Evolutionary conservation across 2,797 vertebrate species (phyloP).

Genomic region (Lycodopsis pacificus): DNA sequence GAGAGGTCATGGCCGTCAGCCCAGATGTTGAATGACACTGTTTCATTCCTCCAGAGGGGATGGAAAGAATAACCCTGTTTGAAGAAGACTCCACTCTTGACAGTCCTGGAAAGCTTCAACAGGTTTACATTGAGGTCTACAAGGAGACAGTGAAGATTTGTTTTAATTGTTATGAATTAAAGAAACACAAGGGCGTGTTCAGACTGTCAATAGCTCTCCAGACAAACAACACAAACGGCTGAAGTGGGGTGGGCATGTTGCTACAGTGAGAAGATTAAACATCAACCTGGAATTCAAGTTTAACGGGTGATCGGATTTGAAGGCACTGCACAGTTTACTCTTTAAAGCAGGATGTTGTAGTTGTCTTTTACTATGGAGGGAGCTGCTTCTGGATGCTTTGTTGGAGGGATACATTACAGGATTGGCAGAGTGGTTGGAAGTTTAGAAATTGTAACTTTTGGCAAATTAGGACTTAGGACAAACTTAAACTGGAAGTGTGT

Average conservation of each 20-base stretch:
- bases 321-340: not conserved
- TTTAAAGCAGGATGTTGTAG: not conserved
- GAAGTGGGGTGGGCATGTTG: not conserved
- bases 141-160: not conserved
- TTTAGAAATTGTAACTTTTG: not conserved
- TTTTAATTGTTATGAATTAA: not conserved
- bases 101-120: not conserved
- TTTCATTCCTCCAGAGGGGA: not conserved
- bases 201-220: not conserved
- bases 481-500: not conserved
- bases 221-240: not conserved
- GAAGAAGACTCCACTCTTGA: not conserved
- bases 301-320: not conserved
- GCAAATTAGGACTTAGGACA: too few relatives aligned
- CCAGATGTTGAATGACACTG: slow-evolving; percentile 24
- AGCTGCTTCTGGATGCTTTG: not conserved
- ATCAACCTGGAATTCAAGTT: not conserved
- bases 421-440: not conserved
- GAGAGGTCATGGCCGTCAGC: slow-evolving; percentile 9
- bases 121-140: not conserved
- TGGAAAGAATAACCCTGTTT: slow-evolving; percentile 14
- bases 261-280: not conserved
- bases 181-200: not conserved
- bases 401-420: not conserved
- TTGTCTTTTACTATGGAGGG: not conserved